Conservation (phyloP, 2,888 invertebrate species). For the Cinara cedri region DNA sequence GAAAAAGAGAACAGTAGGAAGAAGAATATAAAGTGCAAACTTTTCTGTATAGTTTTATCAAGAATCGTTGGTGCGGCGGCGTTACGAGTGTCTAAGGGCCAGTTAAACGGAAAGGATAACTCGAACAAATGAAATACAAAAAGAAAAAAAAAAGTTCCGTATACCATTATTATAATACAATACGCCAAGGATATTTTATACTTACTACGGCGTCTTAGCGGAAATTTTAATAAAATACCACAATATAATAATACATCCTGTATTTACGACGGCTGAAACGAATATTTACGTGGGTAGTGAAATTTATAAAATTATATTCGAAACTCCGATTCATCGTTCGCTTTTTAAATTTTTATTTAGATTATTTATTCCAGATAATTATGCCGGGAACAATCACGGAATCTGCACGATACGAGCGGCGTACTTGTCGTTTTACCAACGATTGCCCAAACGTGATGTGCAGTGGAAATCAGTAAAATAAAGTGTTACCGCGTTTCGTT, state of each 20-base stretch:
- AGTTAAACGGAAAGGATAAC: conserved; percentile 34
- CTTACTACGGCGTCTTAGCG: background rate
- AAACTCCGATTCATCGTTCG: too few relatives aligned
- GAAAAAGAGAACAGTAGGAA: background rate
- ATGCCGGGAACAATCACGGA: too few relatives aligned
- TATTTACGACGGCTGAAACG: background rate
- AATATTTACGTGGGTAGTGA: background rate
- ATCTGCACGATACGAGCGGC: too few relatives aligned
- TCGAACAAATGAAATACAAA: background rate
- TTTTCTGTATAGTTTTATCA: conserved; percentile 24
- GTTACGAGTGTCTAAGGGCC: conserved; percentile 28
- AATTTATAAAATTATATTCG: too few relatives aligned
- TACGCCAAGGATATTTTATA: conserved; percentile 17
- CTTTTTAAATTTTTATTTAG: too few relatives aligned
- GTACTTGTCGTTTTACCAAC: too few relatives aligned
- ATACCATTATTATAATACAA: background rate
- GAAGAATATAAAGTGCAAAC: background rate
- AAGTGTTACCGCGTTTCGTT: too few relatives aligned
- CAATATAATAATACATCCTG: too few relatives aligned
- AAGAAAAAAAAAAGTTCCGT: conserved; percentile 3
- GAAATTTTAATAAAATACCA: background rate
- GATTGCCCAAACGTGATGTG: too few relatives aligned
- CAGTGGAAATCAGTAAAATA: too few relatives aligned
- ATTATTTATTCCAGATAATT: too few relatives aligned
- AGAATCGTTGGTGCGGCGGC: background rate